Evolutionary conservation across 1,140 invertebrate genomes (phyloP).

Genomic region (Meteorus sp.): DNA sequence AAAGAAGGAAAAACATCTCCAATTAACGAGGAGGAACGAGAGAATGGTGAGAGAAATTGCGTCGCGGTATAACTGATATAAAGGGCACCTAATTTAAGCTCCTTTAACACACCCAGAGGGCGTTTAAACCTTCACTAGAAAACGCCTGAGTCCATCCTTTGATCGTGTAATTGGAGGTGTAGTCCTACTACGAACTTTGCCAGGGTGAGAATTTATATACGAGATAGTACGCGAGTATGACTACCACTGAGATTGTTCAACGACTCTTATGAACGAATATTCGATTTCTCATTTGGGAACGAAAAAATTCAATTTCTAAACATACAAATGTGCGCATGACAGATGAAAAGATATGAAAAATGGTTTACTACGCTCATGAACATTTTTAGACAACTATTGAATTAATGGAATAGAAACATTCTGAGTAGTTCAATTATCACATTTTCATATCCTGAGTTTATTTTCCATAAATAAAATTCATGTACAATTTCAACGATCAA

Average conservation of each 20-base stretch:
- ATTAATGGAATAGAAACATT: too few relatives aligned
- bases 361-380: too few relatives aligned
- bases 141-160: slow-evolving; percentile 35
- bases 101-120: slow-evolving; percentile 16
- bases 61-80: slow-evolving; percentile 9
- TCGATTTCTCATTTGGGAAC: neutral
- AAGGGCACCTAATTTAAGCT: slow-evolving; percentile 8
- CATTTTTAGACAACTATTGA: too few relatives aligned
- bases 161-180: slow-evolving; percentile 48
- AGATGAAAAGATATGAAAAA: too few relatives aligned
- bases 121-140: neutral
- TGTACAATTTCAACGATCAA: too few relatives aligned
- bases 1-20: slow-evolving; percentile 14
- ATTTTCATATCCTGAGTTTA: too few relatives aligned
- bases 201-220: too few relatives aligned
- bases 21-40: slow-evolving; percentile 9
- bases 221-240: too few relatives aligned
- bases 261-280: too few relatives aligned
- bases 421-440: too few relatives aligned
- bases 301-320: neutral
- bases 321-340: too few relatives aligned
- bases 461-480: too few relatives aligned
- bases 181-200: slow-evolving; percentile 6
- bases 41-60: slow-evolving; percentile 19
- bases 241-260: slow-evolving; percentile 15